A percentile compares a stretch with the other conserved stretches of the same genome.
Evolutionary conservation across 2,797 vertebrate species (phyloP).

Genomic region (Triplophysa yarkandensis): DNA sequence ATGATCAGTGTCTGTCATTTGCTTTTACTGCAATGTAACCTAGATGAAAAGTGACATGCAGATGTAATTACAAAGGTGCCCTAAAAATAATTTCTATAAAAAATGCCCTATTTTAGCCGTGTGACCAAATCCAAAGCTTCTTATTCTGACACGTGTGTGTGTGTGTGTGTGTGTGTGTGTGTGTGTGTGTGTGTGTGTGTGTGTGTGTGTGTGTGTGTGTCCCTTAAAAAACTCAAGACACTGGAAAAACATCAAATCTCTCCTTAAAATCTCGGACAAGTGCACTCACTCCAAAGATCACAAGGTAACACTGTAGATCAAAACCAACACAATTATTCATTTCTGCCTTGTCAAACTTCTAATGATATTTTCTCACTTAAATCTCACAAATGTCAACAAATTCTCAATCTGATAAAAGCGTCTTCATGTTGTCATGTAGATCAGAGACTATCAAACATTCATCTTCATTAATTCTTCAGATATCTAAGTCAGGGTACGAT

Average conservation of each 20-base stretch:
- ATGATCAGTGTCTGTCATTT: not conserved
- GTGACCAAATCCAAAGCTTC: constrained; percentile 15
- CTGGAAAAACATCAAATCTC: constrained; percentile 34
- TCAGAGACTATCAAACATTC: constrained; percentile 29
- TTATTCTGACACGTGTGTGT: constrained; percentile 9
- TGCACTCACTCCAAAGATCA: not conserved
- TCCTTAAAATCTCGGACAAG: constrained; percentile 23
- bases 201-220: constrained; percentile 1
- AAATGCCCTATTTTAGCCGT: constrained; percentile 18
- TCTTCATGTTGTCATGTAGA: not conserved
- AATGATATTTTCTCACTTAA: too few relatives aligned
- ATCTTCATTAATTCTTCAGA: constrained; percentile 41
- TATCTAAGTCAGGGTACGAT: not conserved
- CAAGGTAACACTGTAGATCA: not conserved
- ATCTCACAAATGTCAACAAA: not conserved
- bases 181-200: constrained; percentile 15
- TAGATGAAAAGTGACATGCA: constrained; percentile 12
- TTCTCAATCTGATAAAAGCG: too few relatives aligned
- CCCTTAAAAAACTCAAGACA: constrained; percentile 24
- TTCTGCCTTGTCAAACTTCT: too few relatives aligned
- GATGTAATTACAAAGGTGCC: not conserved
- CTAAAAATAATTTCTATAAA: not conserved
- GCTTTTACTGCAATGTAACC: not conserved
- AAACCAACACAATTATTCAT: too few relatives aligned
- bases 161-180: constrained; percentile 30